These are phyloP conservation scores for Pristionchus maxplancki DNA, from an alignment of 2,888 invertebrate species.

Conservation along the genomic window DNA sequence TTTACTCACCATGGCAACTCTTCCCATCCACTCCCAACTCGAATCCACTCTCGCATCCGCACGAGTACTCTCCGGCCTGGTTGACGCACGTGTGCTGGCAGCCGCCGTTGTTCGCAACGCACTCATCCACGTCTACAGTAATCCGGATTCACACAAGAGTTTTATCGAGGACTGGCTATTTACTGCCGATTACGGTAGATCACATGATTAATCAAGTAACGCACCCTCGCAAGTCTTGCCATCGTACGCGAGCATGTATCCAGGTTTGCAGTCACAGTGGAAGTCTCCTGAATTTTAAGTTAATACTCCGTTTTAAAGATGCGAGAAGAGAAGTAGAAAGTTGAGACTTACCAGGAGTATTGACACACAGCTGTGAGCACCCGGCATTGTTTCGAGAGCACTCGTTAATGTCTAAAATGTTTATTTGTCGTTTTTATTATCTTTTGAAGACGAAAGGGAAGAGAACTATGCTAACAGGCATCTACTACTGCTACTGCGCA, in stretches of 20 bases:
- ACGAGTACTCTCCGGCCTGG: conserved; percentile 87
- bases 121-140: conserved; percentile 86
- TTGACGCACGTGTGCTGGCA: conserved; percentile 92
- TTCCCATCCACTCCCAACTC: conserved; percentile 88
- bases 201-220: background rate
- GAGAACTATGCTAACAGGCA: background rate
- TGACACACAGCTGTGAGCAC: conserved; percentile 90
- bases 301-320: conserved; percentile 77
- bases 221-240: conserved; percentile 70
- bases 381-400: conserved; percentile 87
- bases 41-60: conserved; percentile 89
- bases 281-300: conserved; percentile 80
- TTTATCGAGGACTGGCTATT: background rate
- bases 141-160: background rate
- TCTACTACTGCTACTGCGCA: background rate
- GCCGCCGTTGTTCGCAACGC: conserved; percentile 86
- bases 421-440: background rate
- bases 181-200: background rate
- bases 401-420: conserved; percentile 85
- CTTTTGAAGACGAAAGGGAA: background rate
- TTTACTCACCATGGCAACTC: too few relatives aligned
- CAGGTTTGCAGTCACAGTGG: conserved; percentile 87
- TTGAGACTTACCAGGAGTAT: conserved; percentile 84
- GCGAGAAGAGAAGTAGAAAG: too few relatives aligned
- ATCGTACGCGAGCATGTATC: conserved; percentile 80